A percentile compares a stretch with the other conserved stretches of the same genome.
Conservation (phyloP, 2,797 vertebrate genomes). For the Pipistrellus nathusii region DNA sequence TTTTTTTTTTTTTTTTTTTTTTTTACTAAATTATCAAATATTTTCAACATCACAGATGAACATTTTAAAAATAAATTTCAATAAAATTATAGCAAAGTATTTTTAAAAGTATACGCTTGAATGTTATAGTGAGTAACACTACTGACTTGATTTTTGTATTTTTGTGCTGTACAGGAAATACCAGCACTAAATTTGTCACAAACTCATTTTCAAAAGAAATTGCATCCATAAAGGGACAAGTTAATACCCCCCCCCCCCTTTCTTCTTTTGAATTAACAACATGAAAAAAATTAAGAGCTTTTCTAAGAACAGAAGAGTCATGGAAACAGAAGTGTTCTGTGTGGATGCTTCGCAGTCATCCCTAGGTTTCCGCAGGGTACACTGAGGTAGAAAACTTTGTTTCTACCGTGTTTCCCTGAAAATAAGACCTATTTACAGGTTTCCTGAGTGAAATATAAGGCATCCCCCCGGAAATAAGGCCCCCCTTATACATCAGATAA, state of each 20-base stretch:
- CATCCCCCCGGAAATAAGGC: too few species aligned
- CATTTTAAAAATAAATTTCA: neutral
- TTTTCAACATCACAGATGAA: slow-evolving; percentile 42
- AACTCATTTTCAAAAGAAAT: slow-evolving; percentile 55
- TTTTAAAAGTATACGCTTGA: neutral
- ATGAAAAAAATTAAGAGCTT: neutral
- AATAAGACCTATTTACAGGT: too few species aligned
- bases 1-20: neutral
- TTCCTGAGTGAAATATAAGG: too few species aligned
- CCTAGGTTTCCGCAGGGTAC: neutral
- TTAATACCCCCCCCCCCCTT: neutral
- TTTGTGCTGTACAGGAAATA: slow-evolving; percentile 17
- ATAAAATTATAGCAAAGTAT: neutral
- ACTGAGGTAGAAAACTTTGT: neutral
- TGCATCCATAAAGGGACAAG: neutral
- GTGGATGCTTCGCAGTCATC: neutral
- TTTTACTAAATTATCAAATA: neutral
- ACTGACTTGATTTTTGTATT: slow-evolving; percentile 6
- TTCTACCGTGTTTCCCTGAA: neutral
- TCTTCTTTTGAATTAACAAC: slow-evolving; percentile 35
- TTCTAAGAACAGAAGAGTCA: slow-evolving; percentile 50
- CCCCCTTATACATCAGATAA: too few species aligned
- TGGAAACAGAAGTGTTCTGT: neutral
- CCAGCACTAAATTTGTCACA: slow-evolving; percentile 29
- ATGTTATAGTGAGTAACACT: neutral